Evolutionary conservation across 2,113 vertebrate genomes (phyloP), one percentile per base, ranked within the genome.

Genomic region (Thryonomys swinderianus): DNA sequence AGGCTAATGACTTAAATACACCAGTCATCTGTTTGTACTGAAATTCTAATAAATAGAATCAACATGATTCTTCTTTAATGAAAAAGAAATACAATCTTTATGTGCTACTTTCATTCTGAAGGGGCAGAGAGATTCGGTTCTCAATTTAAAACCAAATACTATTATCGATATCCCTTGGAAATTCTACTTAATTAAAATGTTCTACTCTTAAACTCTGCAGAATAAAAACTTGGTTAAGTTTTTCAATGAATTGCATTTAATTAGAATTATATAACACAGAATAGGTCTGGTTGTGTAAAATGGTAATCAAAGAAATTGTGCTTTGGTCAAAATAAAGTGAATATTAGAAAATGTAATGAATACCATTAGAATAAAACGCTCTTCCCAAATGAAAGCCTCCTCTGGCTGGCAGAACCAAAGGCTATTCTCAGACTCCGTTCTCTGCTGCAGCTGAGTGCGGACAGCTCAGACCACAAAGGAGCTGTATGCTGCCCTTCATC

Each of bases 191-290:
- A 96, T 98, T 92, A 88, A 82, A 93, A 32, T 4, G 32, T 93
- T 97, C 93, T 37, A 69, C 2, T 88, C 89, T 62, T 85, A 98
- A 98, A 93, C 92, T 3, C 93, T 93, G 95, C 88, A 90, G 97
- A 98, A 92, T 96, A 97, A 97, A 96, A 98, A 88, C 85, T 95
- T 96, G 51, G 30, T 86, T 97, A 84, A 90, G 79, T 45, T 97
- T 98, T 95, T 90, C 80, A 97, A 96, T 96, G 97, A 98, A 95
- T 88, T 80, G 34, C 57, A 91, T 96, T 96, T 97, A 96, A 95
- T 98, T 96, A 97, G 79, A 93, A 96, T 96, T 91, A 45, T 64
- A 45, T 74, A 94, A 55, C 69, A 69, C 20, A 76, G 23, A 20
- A 5, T 51, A 34, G 30, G 30, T 97, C 66, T 94, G 92, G 85